Conservation (phyloP, 2,888 invertebrate genomes). For the Agapostemon virescens region DNA sequence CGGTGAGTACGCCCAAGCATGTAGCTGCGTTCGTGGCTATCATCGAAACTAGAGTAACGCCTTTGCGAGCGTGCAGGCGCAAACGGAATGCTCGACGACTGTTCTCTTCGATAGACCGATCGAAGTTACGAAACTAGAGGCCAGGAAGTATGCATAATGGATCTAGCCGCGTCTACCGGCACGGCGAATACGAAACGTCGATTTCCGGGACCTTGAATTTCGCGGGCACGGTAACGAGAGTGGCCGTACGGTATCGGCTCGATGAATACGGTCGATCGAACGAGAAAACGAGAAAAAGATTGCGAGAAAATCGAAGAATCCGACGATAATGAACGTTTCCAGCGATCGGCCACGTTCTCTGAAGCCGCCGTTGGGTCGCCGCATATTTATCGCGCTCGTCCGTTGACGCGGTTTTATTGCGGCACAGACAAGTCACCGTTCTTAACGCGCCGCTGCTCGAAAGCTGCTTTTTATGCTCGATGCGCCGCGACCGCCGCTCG, state of each 20-base stretch:
- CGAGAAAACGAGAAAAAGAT: neutral
- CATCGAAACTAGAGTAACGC: constrained; percentile 34
- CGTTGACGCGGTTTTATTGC: constrained; percentile 23
- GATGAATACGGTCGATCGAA: neutral
- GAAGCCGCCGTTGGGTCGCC: neutral
- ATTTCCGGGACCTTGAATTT: constrained; percentile 7
- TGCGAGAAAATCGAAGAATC: neutral
- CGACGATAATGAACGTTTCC: neutral
- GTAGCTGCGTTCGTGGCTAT: constrained; percentile 21
- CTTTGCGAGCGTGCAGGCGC: constrained; percentile 6
- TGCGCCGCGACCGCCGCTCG: constrained; percentile 1
- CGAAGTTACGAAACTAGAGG: constrained; percentile 48
- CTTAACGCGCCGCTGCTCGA: constrained; percentile 12
- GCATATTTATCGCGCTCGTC: constrained; percentile 9
- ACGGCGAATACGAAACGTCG: neutral
- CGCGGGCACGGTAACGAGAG: neutral
- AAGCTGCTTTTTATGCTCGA: constrained; percentile 31
- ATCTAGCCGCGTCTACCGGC: constrained; percentile 23
- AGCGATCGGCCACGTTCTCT: neutral
- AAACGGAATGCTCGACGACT: constrained; percentile 2
- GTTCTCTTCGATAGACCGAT: neutral
- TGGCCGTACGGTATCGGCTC: neutral
- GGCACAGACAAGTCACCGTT: constrained; percentile 16
- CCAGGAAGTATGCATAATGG: constrained; percentile 23
- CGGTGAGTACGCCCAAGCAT: neutral